Conservation (phyloP, 2,888 invertebrate species). For the Andrena praecox region DNA sequence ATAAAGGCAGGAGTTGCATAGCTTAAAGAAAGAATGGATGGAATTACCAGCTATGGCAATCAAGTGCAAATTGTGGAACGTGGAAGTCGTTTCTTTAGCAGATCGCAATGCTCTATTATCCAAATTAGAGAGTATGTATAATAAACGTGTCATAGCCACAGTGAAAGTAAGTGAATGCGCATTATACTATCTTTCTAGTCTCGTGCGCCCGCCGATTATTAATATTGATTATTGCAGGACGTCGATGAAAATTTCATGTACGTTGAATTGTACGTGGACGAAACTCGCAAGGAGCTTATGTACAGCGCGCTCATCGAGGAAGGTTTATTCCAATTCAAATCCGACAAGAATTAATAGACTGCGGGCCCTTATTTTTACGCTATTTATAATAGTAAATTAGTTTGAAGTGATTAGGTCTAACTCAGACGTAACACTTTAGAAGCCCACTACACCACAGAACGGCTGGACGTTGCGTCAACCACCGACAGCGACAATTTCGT, state of each 20-base stretch:
- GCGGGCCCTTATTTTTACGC: slow-evolving; percentile 1
- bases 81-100: slow-evolving; percentile 25
- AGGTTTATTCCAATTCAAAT: slow-evolving; percentile 54
- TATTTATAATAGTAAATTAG: slow-evolving; percentile 4
- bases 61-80: slow-evolving; percentile 70
- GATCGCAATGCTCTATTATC: background rate
- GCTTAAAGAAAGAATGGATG: slow-evolving; percentile 74
- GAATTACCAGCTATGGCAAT: slow-evolving; percentile 71
- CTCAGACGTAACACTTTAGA: too few relatives aligned
- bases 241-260: slow-evolving; percentile 28
- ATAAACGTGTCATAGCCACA: slow-evolving; percentile 50
- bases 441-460: too few relatives aligned
- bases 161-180: slow-evolving; percentile 63
- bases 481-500: too few relatives aligned
- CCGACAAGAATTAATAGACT: slow-evolving; percentile 15
- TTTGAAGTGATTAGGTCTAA: slow-evolving; percentile 1
- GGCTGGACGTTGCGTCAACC: too few relatives aligned
- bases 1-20: slow-evolving; percentile 33
- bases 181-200: background rate
- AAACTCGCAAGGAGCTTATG: slow-evolving; percentile 59
- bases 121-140: slow-evolving; percentile 42
- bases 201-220: slow-evolving; percentile 16
- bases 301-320: slow-evolving; percentile 71
- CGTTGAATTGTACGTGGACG: slow-evolving; percentile 72
- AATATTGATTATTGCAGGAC: slow-evolving; percentile 54